Conservation (phyloP, 2,113 vertebrate genomes). For the Scophthalmus maximus region DNA sequence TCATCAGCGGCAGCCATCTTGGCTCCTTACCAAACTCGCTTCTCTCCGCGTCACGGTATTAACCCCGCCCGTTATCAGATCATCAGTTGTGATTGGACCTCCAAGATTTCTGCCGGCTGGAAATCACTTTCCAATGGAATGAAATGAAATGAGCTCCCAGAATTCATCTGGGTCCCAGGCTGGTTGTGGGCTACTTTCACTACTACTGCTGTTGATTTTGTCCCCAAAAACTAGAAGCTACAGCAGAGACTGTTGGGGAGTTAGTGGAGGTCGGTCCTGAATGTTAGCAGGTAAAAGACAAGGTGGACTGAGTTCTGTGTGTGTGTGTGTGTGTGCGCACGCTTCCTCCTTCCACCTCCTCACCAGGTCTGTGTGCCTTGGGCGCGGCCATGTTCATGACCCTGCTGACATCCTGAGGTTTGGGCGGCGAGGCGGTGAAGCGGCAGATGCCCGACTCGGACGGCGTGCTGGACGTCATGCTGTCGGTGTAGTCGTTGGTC, state of each 20-base stretch:
- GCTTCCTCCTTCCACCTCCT: slow-evolving; percentile 74
- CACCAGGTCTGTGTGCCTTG: slow-evolving; percentile 98
- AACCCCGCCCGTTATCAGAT: no score
- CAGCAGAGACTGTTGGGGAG: background rate
- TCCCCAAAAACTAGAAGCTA: background rate
- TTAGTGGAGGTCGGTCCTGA: background rate
- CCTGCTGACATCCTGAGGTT: slow-evolving; percentile 96
- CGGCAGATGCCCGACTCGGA: slow-evolving; percentile 99
- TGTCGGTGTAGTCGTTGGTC: slow-evolving; percentile 99
- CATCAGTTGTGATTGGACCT: no score
- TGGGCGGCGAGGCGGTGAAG: slow-evolving; percentile 97
- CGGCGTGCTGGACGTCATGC: slow-evolving; percentile 97
- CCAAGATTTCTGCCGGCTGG: no score
- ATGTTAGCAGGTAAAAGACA: background rate
- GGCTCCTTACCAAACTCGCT: no score
- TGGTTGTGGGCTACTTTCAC: no score
- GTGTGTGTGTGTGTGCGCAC: background rate
- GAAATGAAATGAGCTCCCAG: no score
- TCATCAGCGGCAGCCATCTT: no score
- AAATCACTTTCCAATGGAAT: no score
- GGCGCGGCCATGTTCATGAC: slow-evolving; percentile 98
- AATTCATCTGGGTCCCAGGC: no score
- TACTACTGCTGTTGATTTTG: background rate
- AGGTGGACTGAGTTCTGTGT: background rate
- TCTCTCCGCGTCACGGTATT: no score